A percentile compares a stretch with the other conserved stretches of the same genome.
phyloP scores from a whole-genome alignment of 2,797 vertebrate genomes.

The Gymnodraco acuticeps region DNA sequence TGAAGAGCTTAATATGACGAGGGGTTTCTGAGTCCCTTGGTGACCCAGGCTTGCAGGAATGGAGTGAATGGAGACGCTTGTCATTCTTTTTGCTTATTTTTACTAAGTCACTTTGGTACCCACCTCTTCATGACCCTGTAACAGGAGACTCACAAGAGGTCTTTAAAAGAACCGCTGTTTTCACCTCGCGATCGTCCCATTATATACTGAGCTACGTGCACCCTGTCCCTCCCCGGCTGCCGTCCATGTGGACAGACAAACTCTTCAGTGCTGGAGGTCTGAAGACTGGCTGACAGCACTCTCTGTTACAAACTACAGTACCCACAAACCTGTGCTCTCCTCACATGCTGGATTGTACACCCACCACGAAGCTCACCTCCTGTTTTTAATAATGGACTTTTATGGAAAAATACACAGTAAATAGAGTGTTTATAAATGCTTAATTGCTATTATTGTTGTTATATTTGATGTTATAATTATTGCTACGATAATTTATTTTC shows the following conservation, averaged over 20 bases:
- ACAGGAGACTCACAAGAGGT: slow-evolving; percentile 77
- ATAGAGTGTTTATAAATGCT: slow-evolving; percentile 89
- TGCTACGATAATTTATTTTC: slow-evolving; percentile 91
- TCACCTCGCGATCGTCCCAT: slow-evolving; percentile 64
- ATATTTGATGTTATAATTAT: slow-evolving; percentile 89
- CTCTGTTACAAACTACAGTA: slow-evolving; percentile 49
- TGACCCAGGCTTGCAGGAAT: slow-evolving; percentile 56
- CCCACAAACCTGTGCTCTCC: slow-evolving; percentile 68
- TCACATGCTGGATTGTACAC: slow-evolving; percentile 86
- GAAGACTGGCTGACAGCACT: slow-evolving; percentile 33
- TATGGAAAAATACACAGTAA: slow-evolving; percentile 81
- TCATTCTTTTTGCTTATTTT: slow-evolving; percentile 83
- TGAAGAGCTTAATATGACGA: slow-evolving; percentile 61
- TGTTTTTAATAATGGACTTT: slow-evolving; percentile 86
- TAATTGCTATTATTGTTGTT: slow-evolving; percentile 89
- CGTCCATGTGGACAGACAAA: slow-evolving; percentile 37
- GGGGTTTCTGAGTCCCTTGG: slow-evolving; percentile 48
- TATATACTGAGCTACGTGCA: slow-evolving; percentile 58
- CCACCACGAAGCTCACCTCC: slow-evolving; percentile 76
- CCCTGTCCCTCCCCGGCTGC: slow-evolving; percentile 43
- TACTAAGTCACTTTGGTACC: slow-evolving; percentile 90
- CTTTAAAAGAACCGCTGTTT: slow-evolving; percentile 72
- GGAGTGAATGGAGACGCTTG: slow-evolving; percentile 72
- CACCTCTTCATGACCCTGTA: slow-evolving; percentile 77
- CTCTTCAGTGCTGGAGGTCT: slow-evolving; percentile 54